Percentiles rank a stretch among this genome's conserved stretches.
phyloP scores from a whole-genome alignment of 2,797 vertebrate species.

The Lagorchestes hirsutus region DNA sequence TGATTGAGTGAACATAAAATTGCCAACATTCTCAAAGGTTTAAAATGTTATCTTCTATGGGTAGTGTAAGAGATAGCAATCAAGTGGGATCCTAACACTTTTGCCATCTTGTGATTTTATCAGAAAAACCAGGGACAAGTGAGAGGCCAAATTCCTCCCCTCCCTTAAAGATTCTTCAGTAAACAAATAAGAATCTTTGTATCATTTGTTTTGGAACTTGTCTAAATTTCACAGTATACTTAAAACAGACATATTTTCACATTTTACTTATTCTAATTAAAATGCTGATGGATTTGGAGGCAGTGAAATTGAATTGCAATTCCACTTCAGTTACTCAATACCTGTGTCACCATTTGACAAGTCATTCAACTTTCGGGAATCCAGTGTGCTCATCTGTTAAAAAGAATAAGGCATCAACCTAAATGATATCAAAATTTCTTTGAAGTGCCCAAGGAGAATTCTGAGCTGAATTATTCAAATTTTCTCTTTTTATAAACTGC shows the following conservation, averaged over 20 bases:
- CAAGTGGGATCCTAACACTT: background rate
- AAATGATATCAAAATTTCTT: background rate
- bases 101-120: background rate
- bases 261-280: background rate
- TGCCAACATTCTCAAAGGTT: background rate
- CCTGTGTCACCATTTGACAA: background rate
- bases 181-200: background rate
- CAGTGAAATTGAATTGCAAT: background rate
- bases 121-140: background rate
- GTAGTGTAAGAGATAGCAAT: background rate
- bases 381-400: background rate
- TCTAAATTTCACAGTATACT: background rate
- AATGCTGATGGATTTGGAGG: background rate
- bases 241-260: background rate
- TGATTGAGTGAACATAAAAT: background rate
- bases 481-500: background rate
- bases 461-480: background rate
- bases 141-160: background rate
- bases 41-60: background rate
- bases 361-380: background rate
- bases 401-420: background rate
- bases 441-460: background rate
- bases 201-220: background rate
- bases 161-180: background rate
- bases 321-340: background rate